Percentiles rank a stretch among this genome's conserved stretches.
Evolutionary conservation across 1,140 invertebrate genomes (phyloP).

Genomic region (Solenopsis fugax): DNA sequence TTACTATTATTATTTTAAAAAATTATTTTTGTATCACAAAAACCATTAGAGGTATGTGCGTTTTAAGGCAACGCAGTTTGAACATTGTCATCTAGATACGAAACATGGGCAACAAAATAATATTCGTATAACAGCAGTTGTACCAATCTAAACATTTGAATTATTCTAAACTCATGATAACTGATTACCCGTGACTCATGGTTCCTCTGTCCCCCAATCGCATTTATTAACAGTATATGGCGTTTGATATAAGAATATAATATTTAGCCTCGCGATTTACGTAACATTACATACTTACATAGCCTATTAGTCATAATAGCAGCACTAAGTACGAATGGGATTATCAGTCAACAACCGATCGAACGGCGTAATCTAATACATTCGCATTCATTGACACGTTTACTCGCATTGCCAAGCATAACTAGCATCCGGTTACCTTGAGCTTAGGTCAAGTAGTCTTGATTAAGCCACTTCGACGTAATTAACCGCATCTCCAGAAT

Average conservation of each 20-base stretch:
- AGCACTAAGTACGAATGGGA: neutral
- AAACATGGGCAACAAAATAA: too few relatives aligned
- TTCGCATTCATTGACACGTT: constrained; percentile 67
- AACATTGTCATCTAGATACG: too few relatives aligned
- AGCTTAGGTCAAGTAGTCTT: constrained; percentile 74
- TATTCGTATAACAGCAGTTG: too few relatives aligned
- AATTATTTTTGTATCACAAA: too few relatives aligned
- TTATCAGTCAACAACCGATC: constrained; percentile 54
- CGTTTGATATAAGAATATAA: neutral
- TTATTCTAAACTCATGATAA: too few relatives aligned
- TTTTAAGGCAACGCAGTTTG: too few relatives aligned
- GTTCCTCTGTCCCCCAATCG: neutral
- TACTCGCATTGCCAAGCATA: constrained; percentile 52
- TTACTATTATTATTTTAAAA: too few relatives aligned
- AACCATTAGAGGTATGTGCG: too few relatives aligned
- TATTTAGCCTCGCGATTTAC: neutral
- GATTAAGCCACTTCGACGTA: constrained; percentile 74
- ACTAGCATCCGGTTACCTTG: constrained; percentile 68
- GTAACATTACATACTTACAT: neutral
- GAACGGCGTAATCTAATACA: constrained; percentile 64
- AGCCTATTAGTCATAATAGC: neutral
- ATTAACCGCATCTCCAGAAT: constrained; percentile 76
- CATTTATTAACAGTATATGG: neutral
- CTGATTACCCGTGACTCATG: too few relatives aligned
- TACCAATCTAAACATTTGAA: too few relatives aligned